These are phyloP conservation scores for Geococcyx californianus DNA, from an alignment of 2,113 vertebrate genomes.

Conservation along the genomic window DNA sequence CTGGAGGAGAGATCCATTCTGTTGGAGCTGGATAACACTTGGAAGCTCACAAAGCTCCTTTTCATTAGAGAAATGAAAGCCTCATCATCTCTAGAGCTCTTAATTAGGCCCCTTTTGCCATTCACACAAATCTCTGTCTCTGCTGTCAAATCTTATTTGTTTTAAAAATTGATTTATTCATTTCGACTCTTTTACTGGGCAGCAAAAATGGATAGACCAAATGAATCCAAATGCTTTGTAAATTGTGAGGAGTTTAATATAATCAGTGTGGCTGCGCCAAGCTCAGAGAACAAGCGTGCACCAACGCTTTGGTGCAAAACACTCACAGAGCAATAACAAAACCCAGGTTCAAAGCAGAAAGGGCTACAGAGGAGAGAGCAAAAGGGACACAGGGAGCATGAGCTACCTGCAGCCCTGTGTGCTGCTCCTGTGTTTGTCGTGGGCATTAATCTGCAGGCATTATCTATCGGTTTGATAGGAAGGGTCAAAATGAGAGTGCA, in stretches of 20 bases:
- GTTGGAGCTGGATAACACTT: background rate
- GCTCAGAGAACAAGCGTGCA: background rate
- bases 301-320: background rate
- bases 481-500: background rate
- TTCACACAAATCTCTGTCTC: conserved; percentile 40
- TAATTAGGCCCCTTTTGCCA: conserved; percentile 62
- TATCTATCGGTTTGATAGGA: background rate
- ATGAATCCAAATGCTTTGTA: background rate
- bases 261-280: background rate
- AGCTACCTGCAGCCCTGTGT: background rate
- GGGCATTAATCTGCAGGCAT: background rate
- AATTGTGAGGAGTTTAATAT: conserved; percentile 27
- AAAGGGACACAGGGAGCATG: background rate
- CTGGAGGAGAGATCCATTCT: conserved; percentile 28
- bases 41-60: conserved; percentile 42
- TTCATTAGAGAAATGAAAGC: conserved; percentile 64
- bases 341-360: background rate
- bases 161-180: conserved; percentile 52
- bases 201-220: conserved; percentile 14
- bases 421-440: background rate
- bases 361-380: background rate
- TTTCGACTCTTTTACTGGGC: conserved; percentile 6
- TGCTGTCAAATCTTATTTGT: conserved; percentile 56
- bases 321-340: conserved; percentile 18
- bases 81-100: conserved; percentile 50